phyloP scores from a whole-genome alignment of 1,140 invertebrate species.

The Metaphire vulgaris region DNA sequence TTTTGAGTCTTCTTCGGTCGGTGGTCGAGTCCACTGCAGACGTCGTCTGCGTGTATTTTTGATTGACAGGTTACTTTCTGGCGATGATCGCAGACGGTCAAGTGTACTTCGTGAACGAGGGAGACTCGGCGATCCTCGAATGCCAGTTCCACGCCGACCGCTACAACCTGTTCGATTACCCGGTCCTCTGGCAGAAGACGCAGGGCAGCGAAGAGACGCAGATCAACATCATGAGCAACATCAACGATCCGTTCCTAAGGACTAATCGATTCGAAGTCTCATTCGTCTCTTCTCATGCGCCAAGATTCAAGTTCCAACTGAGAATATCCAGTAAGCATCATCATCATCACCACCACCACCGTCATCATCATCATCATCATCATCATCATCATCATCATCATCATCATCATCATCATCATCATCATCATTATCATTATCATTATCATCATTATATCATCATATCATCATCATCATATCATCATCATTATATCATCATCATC shows the following conservation, averaged over 20 bases:
- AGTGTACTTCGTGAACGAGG: constrained; percentile 21
- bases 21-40: no score
- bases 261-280: constrained; percentile 23
- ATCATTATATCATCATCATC: constrained; percentile 16
- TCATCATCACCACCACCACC: constrained; percentile 15
- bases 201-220: constrained; percentile 24
- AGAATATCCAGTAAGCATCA: constrained; percentile 20
- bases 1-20: no score
- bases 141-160: constrained; percentile 27
- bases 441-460: neutral
- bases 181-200: constrained; percentile 28
- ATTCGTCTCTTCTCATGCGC: constrained; percentile 13
- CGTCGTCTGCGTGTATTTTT: neutral
- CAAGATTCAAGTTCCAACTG: constrained; percentile 21
- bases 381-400: constrained; percentile 20
- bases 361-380: constrained; percentile 15
- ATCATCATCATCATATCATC: constrained; percentile 10
- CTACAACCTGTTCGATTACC: constrained; percentile 27
- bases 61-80: constrained; percentile 14
- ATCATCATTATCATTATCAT: constrained; percentile 18
- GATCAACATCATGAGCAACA: constrained; percentile 31
- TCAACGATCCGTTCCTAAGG: constrained; percentile 22
- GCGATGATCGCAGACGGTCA: constrained; percentile 24
- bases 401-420: constrained; percentile 20
- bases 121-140: constrained; percentile 18